phyloP scores from a whole-genome alignment of 2,113 vertebrate species.

The Xyrauchen texanus region DNA sequence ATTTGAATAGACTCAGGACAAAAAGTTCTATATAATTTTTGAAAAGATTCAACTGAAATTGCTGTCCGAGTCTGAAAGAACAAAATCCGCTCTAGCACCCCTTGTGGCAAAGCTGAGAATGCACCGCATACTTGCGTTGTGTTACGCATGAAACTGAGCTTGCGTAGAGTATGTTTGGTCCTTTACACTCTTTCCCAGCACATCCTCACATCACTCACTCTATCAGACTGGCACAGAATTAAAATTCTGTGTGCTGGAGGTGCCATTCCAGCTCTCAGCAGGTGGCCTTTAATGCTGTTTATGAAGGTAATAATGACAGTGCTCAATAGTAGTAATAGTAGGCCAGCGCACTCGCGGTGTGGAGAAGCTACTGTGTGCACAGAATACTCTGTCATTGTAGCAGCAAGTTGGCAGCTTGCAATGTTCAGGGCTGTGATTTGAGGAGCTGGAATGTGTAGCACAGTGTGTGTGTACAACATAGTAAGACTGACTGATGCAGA shows the following conservation, averaged over 20 bases:
- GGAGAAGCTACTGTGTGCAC: not conserved
- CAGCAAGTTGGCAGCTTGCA: slow-evolving; percentile 37
- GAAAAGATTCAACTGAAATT: too few species aligned
- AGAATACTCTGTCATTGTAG: slow-evolving; percentile 36
- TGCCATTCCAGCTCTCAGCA: slow-evolving; percentile 36
- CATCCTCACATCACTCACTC: too few species aligned
- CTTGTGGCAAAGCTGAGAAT: too few species aligned
- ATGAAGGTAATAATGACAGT: slow-evolving; percentile 54
- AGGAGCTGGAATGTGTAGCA: slow-evolving; percentile 31
- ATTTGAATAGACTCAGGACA: too few species aligned
- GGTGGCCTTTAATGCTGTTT: slow-evolving; percentile 51
- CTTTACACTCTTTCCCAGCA: too few species aligned
- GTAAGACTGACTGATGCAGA: not conserved
- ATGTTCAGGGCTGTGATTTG: slow-evolving; percentile 44
- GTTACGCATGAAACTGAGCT: too few species aligned
- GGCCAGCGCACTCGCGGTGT: slow-evolving; percentile 4
- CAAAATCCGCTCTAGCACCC: too few species aligned
- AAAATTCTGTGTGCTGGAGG: slow-evolving; percentile 36
- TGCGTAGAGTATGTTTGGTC: too few species aligned
- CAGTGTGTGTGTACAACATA: slow-evolving; percentile 23
- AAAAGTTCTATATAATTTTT: too few species aligned
- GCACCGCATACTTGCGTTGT: too few species aligned
- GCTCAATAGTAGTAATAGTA: slow-evolving; percentile 51
- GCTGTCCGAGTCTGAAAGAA: too few species aligned
- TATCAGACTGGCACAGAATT: slow-evolving; percentile 12